A percentile compares a stretch with the other conserved stretches of the same genome.
Conservation (phyloP, 1,140 invertebrate genomes). For the Neodiprion pinetum region DNA sequence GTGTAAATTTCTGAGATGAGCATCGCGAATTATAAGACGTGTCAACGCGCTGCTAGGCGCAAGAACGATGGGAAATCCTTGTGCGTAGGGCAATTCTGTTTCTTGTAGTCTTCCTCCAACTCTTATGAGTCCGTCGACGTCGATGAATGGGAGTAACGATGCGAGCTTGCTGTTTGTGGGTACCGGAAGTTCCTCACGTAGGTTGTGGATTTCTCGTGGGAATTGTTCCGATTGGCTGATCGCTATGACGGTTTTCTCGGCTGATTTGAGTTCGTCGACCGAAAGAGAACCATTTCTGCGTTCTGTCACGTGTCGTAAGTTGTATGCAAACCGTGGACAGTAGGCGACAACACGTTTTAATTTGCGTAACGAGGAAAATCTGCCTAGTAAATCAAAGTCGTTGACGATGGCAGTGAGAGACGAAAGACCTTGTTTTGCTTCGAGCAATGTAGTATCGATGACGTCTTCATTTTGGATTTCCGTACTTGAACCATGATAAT, state of each 20-base stretch:
- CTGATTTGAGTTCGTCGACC: constrained; percentile 17
- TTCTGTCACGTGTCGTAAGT: neutral
- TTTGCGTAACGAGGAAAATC: constrained; percentile 19
- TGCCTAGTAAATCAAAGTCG: constrained; percentile 17
- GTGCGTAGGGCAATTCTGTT: constrained; percentile 28
- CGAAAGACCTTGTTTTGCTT: constrained; percentile 7
- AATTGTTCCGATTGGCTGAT: constrained; percentile 11
- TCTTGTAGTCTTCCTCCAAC: constrained; percentile 35
- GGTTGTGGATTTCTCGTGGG: neutral
- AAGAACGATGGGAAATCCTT: constrained; percentile 37
- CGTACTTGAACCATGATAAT: neutral
- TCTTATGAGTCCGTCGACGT: constrained; percentile 25
- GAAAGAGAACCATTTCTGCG: constrained; percentile 17
- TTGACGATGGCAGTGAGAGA: constrained; percentile 16
- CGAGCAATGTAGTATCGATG: constrained; percentile 1
- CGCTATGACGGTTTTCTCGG: neutral
- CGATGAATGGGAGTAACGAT: constrained; percentile 34
- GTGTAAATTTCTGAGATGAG: constrained; percentile 32
- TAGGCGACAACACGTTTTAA: constrained; percentile 13
- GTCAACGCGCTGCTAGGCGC: constrained; percentile 31
- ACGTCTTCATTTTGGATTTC: constrained; percentile 16
- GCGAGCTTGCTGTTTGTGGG: constrained; percentile 24
- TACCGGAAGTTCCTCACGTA: constrained; percentile 16
- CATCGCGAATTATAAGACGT: constrained; percentile 30
- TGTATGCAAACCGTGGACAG: constrained; percentile 15